A percentile compares a stretch with the other conserved stretches of the same genome.
These are phyloP conservation scores for Chloroclysta siterata DNA, from an alignment of 2,888 invertebrate species.

Conservation along the genomic window DNA sequence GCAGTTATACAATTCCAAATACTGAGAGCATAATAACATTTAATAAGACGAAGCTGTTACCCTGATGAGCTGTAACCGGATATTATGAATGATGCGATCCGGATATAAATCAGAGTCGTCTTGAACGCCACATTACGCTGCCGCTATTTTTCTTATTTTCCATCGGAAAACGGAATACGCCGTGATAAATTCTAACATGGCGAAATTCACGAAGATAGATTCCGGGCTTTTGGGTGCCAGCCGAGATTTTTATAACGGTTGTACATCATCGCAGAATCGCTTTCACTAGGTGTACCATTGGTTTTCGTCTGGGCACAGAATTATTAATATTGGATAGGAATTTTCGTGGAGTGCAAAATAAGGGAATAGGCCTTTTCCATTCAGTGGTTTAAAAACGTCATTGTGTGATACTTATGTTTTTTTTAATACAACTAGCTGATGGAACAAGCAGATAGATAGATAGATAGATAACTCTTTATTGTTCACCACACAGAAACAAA, in stretches of 20 bases:
- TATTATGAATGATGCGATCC: conserved; percentile 70
- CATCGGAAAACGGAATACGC: conserved; percentile 52
- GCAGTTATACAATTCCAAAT: too few species aligned
- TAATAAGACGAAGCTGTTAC: conserved; percentile 14
- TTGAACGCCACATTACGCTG: conserved; percentile 50
- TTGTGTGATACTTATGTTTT: too few species aligned
- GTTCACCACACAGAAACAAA: too few species aligned
- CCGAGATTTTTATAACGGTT: conserved; percentile 31
- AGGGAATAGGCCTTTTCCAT: neutral
- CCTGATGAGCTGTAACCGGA: conserved; percentile 50
- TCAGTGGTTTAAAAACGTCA: too few species aligned
- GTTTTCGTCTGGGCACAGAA: neutral
- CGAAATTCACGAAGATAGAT: conserved; percentile 32
- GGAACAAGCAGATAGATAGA: too few species aligned
- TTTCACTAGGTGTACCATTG: conserved; percentile 7
- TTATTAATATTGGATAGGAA: neutral
- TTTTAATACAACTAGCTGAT: too few species aligned
- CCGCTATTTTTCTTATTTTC: conserved; percentile 57
- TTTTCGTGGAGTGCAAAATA: neutral
- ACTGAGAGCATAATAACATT: neutral
- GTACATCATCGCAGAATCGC: conserved; percentile 13
- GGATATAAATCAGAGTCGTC: conserved; percentile 69
- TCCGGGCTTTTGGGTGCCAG: conserved; percentile 32
- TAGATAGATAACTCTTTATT: too few species aligned
- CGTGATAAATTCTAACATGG: conserved; percentile 28